phyloP scores from a whole-genome alignment of 2,797 vertebrate genomes.

The Ciconia nigra region DNA sequence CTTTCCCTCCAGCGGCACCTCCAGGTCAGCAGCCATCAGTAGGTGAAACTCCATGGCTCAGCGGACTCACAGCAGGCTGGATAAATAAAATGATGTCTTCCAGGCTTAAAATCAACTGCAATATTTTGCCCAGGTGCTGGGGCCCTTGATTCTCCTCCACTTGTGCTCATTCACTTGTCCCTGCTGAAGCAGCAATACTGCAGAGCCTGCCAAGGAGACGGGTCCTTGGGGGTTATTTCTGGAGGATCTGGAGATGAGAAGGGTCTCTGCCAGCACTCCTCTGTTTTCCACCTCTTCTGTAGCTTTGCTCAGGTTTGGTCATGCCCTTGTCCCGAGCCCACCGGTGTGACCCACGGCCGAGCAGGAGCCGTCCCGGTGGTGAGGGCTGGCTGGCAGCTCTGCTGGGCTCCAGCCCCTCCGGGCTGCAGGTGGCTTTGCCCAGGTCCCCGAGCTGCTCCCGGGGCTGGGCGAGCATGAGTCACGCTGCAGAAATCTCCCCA shows the following conservation, averaged over 20 bases:
- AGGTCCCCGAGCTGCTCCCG: background rate
- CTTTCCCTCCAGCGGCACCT: background rate
- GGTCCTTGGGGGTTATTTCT: background rate
- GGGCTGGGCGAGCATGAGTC: background rate
- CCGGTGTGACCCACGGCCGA: rapidly evolving
- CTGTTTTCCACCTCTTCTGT: background rate
- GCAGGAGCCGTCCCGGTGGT: background rate
- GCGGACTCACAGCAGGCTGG: background rate
- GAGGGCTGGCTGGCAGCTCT: background rate
- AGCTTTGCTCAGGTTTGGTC: no score
- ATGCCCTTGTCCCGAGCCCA: background rate
- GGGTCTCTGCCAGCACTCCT: background rate
- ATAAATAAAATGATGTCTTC: background rate
- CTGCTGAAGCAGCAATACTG: background rate
- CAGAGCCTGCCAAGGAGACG: rapidly evolving
- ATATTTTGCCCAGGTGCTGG: background rate
- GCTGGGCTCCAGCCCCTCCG: background rate
- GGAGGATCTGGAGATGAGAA: background rate
- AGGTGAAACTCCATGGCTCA: background rate
- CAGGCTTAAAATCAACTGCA: background rate
- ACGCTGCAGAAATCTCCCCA: background rate
- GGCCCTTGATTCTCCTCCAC: background rate
- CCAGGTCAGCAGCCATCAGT: background rate
- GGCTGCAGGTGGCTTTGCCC: background rate
- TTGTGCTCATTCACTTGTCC: background rate